These are phyloP conservation scores for Montipora capricornis DNA, from an alignment of 64 coral and sea anemone species.

Conservation along the genomic window DNA sequence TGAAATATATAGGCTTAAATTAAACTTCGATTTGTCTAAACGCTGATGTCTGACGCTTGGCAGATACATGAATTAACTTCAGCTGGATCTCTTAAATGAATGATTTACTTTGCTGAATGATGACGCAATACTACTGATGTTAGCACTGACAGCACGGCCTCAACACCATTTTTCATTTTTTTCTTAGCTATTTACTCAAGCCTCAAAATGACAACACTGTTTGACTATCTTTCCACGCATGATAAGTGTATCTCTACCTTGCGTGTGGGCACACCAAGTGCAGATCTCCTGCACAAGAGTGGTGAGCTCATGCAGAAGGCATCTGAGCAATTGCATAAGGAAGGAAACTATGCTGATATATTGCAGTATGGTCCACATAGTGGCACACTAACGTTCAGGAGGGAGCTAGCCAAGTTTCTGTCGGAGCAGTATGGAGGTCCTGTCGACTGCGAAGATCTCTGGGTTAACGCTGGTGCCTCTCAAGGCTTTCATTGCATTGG, in stretches of 20 bases:
- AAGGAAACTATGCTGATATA: conserved; percentile 32
- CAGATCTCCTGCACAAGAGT: neutral
- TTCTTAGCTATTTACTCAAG: neutral
- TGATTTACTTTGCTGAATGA: too few relatives aligned
- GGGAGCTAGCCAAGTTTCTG: conserved; percentile 86
- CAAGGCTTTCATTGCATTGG: conserved; percentile 67
- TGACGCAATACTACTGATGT: too few relatives aligned
- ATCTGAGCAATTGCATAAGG: neutral
- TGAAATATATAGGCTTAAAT: too few relatives aligned
- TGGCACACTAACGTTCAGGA: conserved; percentile 59
- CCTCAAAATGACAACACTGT: conserved; percentile 44
- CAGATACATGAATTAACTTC: too few relatives aligned
- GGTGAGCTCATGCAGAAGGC: conserved; percentile 35
- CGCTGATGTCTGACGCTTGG: too few relatives aligned
- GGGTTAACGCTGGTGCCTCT: conserved; percentile 83
- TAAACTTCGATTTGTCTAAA: too few relatives aligned
- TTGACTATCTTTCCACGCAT: conserved; percentile 7
- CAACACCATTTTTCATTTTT: neutral
- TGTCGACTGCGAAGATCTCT: conserved; percentile 68
- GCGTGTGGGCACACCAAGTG: conserved; percentile 10
- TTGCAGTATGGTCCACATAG: conserved; percentile 87
- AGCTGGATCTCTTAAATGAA: too few relatives aligned
- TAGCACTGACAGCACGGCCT: too few relatives aligned
- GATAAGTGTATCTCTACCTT: neutral
- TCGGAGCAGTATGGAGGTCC: conserved; percentile 53